Conservation (phyloP, 2,797 vertebrate species). For the Anas flavirostris region DNA sequence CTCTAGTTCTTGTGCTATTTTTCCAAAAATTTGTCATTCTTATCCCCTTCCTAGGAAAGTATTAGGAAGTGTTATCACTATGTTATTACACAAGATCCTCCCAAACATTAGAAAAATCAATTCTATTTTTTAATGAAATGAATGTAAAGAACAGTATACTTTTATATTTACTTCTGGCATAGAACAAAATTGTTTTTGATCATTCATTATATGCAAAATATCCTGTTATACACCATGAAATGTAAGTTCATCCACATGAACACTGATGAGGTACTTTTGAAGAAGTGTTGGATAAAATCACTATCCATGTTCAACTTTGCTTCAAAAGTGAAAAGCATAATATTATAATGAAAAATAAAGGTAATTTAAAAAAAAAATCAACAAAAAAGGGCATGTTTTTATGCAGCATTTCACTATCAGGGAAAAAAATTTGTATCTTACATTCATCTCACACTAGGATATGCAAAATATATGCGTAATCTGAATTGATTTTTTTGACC, state of each 20-base stretch:
- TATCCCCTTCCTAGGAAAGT: background rate
- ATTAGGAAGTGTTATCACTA: background rate
- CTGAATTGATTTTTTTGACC: background rate
- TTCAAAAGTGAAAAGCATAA: slow-evolving; percentile 29
- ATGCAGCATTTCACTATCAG: background rate
- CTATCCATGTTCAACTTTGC: background rate
- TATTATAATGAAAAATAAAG: slow-evolving; percentile 34
- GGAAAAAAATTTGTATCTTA: background rate
- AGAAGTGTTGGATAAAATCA: slow-evolving; percentile 32
- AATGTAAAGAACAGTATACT: background rate
- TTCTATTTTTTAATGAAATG: background rate
- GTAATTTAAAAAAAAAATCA: background rate
- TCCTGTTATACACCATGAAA: slow-evolving; percentile 10
- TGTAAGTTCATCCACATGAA: slow-evolving; percentile 47
- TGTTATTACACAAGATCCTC: background rate
- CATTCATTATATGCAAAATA: slow-evolving; percentile 33
- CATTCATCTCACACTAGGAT: fast-evolving
- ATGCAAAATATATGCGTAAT: background rate
- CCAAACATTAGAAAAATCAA: slow-evolving; percentile 21
- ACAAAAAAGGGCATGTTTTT: background rate
- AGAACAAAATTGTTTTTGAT: background rate
- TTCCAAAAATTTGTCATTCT: background rate
- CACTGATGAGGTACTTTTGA: slow-evolving; percentile 29
- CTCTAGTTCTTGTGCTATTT: background rate
- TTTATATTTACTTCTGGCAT: background rate